Percentiles rank a stretch among this genome's conserved stretches.
Conservation (phyloP, 2,797 vertebrate genomes). For the Thaleichthys pacificus region DNA sequence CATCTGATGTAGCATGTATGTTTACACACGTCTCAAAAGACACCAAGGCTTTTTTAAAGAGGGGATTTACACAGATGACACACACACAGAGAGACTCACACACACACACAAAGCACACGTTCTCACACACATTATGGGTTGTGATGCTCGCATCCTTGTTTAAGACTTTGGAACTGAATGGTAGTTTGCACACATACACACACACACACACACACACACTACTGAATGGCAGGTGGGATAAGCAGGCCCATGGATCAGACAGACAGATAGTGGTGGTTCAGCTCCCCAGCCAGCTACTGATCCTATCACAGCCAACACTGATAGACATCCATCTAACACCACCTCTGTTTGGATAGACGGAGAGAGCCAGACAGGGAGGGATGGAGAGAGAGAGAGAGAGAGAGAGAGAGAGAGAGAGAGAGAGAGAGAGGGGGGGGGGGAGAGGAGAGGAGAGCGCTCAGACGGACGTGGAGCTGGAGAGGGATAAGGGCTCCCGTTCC, state of each 20-base stretch:
- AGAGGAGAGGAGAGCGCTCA: slow-evolving; percentile 37
- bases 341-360: slow-evolving; percentile 71
- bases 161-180: neutral
- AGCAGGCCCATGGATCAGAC: slow-evolving; percentile 40
- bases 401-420: slow-evolving; percentile 29
- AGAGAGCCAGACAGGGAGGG: neutral
- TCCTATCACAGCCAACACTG: slow-evolving; percentile 74
- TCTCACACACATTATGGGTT: slow-evolving; percentile 28
- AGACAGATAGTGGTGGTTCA: slow-evolving; percentile 50
- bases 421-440: too few relatives aligned
- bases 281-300: slow-evolving; percentile 71
- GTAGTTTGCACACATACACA: slow-evolving; percentile 23
- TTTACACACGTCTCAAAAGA: slow-evolving; percentile 70
- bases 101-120: slow-evolving; percentile 36
- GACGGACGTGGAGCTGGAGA: slow-evolving; percentile 42
- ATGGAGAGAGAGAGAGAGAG: slow-evolving; percentile 20
- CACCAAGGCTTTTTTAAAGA: slow-evolving; percentile 67
- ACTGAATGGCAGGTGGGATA: slow-evolving; percentile 47
- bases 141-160: neutral
- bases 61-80: slow-evolving; percentile 61
- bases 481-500: slow-evolving; percentile 57
- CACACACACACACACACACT: slow-evolving; percentile 20
- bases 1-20: slow-evolving; percentile 70
- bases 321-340: slow-evolving; percentile 78
- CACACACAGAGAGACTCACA: slow-evolving; percentile 31